Evolutionary conservation across 2,888 invertebrate genomes (phyloP), one percentile per base, ranked within the genome.

Genomic region (Bugulina stolonifera): DNA sequence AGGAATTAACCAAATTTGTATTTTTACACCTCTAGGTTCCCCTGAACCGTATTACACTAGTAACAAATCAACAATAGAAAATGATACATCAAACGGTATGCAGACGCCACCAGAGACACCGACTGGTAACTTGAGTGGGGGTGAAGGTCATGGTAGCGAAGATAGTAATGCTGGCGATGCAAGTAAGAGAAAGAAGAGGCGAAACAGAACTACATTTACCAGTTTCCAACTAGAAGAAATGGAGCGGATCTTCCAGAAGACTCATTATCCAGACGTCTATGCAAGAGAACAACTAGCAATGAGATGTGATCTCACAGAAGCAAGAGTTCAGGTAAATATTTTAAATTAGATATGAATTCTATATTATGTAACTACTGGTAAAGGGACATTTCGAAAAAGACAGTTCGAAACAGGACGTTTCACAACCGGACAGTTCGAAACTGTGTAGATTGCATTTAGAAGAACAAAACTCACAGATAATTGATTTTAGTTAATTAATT

Each of bases 241-340:
- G 83, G 84, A 84, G 75, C 73, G 82, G 34, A 80, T 84, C 1
- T 84, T 84, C 75, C 83, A 84, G 77, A 82, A 83, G 77, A 84
- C 84, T 0, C 84, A 84, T 74, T 84, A 84, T 74, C 84, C 84
- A 34, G 84, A 84, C 74, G 84, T 84, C n/a, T 83, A 83, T 73
- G 83, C 83, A 1, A 75, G 84, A 22, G 84, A 84, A 74, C 84
- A 84, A 76, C 77, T 84, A 32, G 84, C 84, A 0, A 76, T 82
- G 0, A 75, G 82, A 52, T 83, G 83, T 76, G 82, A 81, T 73
- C 78, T 84, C 43, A 83, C 83, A 0, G 84, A 84, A 74, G 84
- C 83, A 14, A 75, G 84, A 58, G 84, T 84, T 1, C 84, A 84
- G 81, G 84, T 83, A 32, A 32, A 43, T n/a, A n/a, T n/a, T n/a